These are phyloP conservation scores for Cephus pulcher DNA, from an alignment of 2,888 invertebrate species.

Conservation along the genomic window DNA sequence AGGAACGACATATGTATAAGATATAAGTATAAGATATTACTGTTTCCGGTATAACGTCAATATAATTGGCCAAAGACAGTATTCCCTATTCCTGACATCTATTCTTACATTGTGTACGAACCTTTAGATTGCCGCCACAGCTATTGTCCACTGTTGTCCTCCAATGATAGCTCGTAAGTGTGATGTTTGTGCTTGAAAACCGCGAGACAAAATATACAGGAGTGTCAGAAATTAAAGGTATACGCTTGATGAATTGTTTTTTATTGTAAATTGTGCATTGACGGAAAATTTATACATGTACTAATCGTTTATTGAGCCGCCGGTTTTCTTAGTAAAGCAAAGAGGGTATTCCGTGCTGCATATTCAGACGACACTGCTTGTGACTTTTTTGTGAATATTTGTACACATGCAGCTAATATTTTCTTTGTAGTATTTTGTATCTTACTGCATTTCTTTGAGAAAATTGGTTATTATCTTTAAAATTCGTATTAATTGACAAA, in stretches of 20 bases:
- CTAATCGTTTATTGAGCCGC: neutral
- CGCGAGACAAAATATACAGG: neutral
- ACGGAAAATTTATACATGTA: neutral
- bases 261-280: neutral
- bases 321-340: neutral
- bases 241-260: neutral
- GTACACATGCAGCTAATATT: neutral
- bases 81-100: neutral
- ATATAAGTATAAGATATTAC: neutral
- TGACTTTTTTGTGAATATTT: neutral
- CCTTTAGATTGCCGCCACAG: constrained; percentile 30
- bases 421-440: neutral
- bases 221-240: constrained; percentile 1
- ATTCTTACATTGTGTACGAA: neutral
- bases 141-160: constrained; percentile 28
- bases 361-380: neutral
- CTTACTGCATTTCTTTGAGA: neutral
- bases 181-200: constrained; percentile 7
- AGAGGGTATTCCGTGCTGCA: neutral
- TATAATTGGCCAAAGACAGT: neutral
- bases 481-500: neutral
- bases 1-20: neutral
- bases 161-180: constrained; percentile 16
- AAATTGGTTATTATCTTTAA: neutral
- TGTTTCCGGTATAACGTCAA: neutral